phyloP scores from a whole-genome alignment of 2,797 vertebrate genomes.

The Xenops minutus region DNA sequence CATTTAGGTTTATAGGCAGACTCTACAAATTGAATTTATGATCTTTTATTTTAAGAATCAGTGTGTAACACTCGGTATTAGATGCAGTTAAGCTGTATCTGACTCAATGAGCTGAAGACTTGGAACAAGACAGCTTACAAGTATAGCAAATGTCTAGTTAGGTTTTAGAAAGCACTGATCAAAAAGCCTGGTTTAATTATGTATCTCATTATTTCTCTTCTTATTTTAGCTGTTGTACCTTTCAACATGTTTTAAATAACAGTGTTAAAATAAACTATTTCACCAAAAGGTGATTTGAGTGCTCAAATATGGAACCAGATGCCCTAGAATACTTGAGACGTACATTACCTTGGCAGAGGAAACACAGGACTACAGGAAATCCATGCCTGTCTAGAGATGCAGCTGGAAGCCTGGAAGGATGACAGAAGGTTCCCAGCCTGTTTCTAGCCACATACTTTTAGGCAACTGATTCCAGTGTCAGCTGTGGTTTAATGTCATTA shows the following conservation, averaged over 20 bases:
- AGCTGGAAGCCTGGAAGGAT: background rate
- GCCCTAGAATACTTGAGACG: background rate
- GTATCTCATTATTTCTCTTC: background rate
- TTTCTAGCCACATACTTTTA: background rate
- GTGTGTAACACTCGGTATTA: background rate
- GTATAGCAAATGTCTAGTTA: background rate
- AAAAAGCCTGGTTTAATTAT: background rate
- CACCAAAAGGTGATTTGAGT: background rate
- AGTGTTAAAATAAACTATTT: background rate
- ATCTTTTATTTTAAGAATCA: background rate
- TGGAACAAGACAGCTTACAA: background rate
- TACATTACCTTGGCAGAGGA: background rate
- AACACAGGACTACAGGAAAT: background rate
- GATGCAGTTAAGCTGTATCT: background rate
- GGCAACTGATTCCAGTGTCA: background rate
- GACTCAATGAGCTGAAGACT: background rate
- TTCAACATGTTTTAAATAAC: background rate
- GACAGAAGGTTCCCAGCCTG: background rate
- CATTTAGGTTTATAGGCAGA: background rate
- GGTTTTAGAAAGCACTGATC: background rate
- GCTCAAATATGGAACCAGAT: background rate
- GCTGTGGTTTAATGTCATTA: background rate
- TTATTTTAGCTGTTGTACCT: background rate
- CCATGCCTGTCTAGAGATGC: background rate
- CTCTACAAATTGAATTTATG: background rate